Conservation (phyloP, 2,113 vertebrate genomes). For the Plecotus auritus region DNA sequence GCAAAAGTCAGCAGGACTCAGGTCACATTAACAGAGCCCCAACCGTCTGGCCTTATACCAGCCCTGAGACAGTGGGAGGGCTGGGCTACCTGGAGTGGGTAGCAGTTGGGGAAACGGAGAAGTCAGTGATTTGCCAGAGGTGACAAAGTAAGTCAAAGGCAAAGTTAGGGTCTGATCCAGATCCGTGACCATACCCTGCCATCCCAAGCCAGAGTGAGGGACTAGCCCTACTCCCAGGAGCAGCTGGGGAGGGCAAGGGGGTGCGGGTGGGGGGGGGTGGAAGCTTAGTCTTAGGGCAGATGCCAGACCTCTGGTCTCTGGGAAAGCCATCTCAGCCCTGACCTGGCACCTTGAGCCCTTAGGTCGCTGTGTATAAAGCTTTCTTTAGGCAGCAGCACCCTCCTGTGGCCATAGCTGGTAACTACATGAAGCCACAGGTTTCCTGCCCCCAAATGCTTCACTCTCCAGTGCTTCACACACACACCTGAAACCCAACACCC, state of each 20-base stretch:
- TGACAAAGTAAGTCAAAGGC: background rate
- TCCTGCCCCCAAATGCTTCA: background rate
- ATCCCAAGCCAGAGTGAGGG: background rate
- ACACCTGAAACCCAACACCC: too few relatives aligned
- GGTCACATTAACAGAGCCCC: background rate
- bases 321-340: background rate
- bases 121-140: background rate
- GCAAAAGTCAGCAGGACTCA: background rate
- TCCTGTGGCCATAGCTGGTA: slow-evolving; percentile 34
- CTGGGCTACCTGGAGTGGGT: background rate
- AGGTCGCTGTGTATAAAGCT: accelerated
- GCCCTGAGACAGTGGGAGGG: background rate
- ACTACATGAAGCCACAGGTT: background rate
- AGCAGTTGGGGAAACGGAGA: background rate
- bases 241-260: background rate
- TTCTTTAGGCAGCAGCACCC: slow-evolving; percentile 43
- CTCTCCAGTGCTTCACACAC: background rate
- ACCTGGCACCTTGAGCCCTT: background rate
- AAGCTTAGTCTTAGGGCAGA: background rate
- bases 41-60: background rate
- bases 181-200: background rate
- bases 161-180: background rate
- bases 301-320: background rate
- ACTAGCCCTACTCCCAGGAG: background rate
- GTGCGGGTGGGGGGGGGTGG: too few relatives aligned